phyloP scores from a whole-genome alignment of 2,888 invertebrate species.

The Ecdyonurus torrentis region DNA sequence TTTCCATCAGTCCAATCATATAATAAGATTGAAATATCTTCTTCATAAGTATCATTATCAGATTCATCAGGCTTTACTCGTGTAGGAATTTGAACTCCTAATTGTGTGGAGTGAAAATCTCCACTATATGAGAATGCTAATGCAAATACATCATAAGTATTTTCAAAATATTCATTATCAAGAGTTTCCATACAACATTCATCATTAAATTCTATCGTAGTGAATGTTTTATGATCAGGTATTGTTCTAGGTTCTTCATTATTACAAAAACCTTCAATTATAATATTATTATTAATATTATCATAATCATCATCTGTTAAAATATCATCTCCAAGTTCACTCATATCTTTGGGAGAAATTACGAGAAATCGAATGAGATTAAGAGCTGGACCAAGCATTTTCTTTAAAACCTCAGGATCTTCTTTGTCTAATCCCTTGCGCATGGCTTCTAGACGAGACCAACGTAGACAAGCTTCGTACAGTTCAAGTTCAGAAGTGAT shows the following conservation, averaged over 20 bases:
- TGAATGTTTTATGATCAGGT: neutral
- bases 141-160: neutral
- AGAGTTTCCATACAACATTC: neutral
- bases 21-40: neutral
- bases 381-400: neutral
- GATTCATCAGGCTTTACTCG: neutral
- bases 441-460: neutral
- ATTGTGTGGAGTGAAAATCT: neutral
- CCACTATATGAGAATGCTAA: neutral
- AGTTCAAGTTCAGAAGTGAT: neutral
- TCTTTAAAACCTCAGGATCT: neutral
- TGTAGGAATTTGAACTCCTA: neutral
- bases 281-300: neutral
- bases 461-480: constrained; percentile 1
- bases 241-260: neutral
- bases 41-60: neutral
- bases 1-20: neutral
- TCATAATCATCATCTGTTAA: neutral
- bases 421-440: neutral
- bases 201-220: neutral
- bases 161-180: neutral
- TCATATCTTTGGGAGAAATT: neutral
- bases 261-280: neutral
- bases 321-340: neutral
- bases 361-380: neutral